Percentiles rank a stretch among this genome's conserved stretches.
Evolutionary conservation across 1,140 invertebrate genomes (phyloP).

Genomic region (Drosophila jambulina): DNA sequence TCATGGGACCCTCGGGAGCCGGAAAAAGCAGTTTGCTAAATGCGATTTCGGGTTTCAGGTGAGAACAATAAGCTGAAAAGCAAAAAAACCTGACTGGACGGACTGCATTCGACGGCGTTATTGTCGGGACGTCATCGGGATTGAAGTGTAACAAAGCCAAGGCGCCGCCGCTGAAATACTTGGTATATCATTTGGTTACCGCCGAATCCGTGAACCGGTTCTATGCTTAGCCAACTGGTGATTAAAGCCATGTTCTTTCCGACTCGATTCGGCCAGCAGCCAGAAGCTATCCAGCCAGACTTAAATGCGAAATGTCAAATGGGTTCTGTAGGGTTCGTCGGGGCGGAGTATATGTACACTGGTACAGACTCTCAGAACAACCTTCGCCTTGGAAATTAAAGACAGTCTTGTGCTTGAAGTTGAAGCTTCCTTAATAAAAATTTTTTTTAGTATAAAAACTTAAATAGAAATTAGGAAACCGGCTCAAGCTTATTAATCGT

Average conservation of each 20-base stretch:
- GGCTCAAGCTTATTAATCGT: slow-evolving; percentile 1
- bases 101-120: slow-evolving; percentile 16
- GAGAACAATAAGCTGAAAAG: slow-evolving; percentile 57
- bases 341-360: too few species aligned
- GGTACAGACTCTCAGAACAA: background rate
- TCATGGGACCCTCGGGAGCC: slow-evolving; percentile 94
- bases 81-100: slow-evolving; percentile 14
- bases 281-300: background rate
- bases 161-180: background rate
- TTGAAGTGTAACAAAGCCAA: slow-evolving; percentile 31
- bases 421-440: slow-evolving; percentile 6
- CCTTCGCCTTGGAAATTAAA: slow-evolving; percentile 2
- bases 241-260: slow-evolving; percentile 24
- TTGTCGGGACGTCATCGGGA: slow-evolving; percentile 18
- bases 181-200: slow-evolving; percentile 16
- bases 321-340: slow-evolving; percentile 16
- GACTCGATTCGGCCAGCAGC: slow-evolving; percentile 1
- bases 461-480: slow-evolving; percentile 7
- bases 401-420: background rate
- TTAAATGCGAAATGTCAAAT: slow-evolving; percentile 30
- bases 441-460: slow-evolving; percentile 2
- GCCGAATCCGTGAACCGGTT: slow-evolving; percentile 40
- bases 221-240: slow-evolving; percentile 15
- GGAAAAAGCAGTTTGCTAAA: slow-evolving; percentile 92
- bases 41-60: slow-evolving; percentile 90